phyloP scores from a whole-genome alignment of 2,113 vertebrate genomes.

The Prionailurus bengalensis region DNA sequence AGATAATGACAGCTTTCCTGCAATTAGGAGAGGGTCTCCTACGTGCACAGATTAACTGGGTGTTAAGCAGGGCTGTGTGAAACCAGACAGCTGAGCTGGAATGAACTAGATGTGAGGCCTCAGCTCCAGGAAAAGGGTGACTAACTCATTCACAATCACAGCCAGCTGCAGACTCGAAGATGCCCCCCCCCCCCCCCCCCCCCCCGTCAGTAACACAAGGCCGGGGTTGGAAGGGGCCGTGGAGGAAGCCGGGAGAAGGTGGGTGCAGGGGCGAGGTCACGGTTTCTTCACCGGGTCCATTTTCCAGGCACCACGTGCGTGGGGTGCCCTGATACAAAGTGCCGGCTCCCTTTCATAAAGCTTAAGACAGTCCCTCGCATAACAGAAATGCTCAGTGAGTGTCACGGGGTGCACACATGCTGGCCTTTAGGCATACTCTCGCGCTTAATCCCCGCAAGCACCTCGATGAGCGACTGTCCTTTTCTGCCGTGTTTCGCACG shows the following conservation, averaged over 20 bases:
- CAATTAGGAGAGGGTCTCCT: not conserved
- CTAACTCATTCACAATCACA: not conserved
- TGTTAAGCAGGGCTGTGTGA: not conserved
- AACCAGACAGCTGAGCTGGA: not conserved
- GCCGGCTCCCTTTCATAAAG: not conserved
- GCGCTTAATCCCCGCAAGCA: too few species aligned
- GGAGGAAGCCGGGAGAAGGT: not conserved
- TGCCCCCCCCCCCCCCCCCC: too few species aligned
- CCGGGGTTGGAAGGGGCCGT: not conserved
- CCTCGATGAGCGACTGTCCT: fast-evolving
- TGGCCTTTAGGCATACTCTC: fast-evolving
- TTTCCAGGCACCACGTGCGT: too few species aligned
- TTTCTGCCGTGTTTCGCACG: fast-evolving
- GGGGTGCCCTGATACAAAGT: fast-evolving
- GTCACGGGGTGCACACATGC: fast-evolving
- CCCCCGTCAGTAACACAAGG: not conserved
- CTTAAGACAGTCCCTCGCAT: not conserved
- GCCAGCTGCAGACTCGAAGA: not conserved
- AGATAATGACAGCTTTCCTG: slow-evolving; percentile 38
- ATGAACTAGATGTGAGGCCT: not conserved
- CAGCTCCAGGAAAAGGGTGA: not conserved
- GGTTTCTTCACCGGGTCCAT: fast-evolving
- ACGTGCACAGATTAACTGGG: not conserved
- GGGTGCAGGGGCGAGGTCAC: not conserved
- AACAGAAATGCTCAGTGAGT: not conserved